Base-by-base conservation (phyloP, 2,797 vertebrate species). In the Furcifer pardalis region DNA sequence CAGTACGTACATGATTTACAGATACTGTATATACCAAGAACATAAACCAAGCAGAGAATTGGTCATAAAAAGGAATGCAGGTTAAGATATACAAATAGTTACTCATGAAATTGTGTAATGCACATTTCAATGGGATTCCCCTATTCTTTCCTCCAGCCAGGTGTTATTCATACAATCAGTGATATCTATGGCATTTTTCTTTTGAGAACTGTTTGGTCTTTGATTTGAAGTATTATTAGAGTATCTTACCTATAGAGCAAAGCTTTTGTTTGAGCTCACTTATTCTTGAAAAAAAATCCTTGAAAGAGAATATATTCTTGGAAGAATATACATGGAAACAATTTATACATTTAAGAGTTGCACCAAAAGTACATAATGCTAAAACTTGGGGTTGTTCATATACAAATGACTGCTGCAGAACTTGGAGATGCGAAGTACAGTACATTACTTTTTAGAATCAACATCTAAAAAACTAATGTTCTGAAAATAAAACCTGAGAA, bases 21-120 rank as follows among this genome's bases (percentile, higher is more conserved):
- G 15, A 59, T 13, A 88, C 15, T n/a, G n/a, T n/a, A n/a, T n/a
- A 89, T 7, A 84, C 5, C 79, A 32, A 77, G 25, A 40, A 23
- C 27, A 77, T 46, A 0, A 37, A 84, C 44, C 9, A n/a, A 68
- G 60, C 35, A 35, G 6, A 30, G 30, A 42, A 69, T 27, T 75
- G 15, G n/a, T 25, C 40, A 44, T 40, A 40, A 77, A 9, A 7
- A 62, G 37, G 6, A 77, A 81, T n/a, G 35, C 40, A 81, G 10
- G 60, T 62, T 44, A 60, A 85, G 37, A 68, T 44, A 76, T 17
- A 76, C 7, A 66, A 27, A 56, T 2, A 63, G 27, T 25, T 10
- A 8, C 40, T 76, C 35, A 49, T 40, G 8, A 35, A 8, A 44
- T 17, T 40, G 5, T 56, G 3, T 63, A 49, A 75, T 30, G 12